Conservation (phyloP, 2,113 vertebrate genomes). For the Formicarius rufipectus region DNA sequence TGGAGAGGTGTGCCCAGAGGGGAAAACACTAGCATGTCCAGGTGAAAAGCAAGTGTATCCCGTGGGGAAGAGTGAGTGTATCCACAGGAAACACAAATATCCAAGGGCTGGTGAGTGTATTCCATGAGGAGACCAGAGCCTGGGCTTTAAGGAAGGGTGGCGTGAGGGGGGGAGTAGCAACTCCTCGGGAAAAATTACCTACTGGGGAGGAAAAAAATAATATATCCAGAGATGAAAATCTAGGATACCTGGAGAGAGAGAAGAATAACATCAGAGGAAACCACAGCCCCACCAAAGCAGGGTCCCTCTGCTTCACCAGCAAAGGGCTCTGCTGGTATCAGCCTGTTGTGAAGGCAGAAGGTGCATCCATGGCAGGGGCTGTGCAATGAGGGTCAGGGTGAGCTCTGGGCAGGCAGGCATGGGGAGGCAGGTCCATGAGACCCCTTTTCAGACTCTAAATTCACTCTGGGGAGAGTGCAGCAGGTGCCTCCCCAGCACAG, state of each 20-base stretch:
- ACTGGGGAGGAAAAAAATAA: fast-evolving
- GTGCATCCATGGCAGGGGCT: not conserved
- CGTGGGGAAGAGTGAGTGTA: not conserved
- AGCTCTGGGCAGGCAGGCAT: not conserved
- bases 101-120: fast-evolving
- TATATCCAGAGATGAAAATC: not conserved
- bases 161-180: fast-evolving
- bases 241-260: not conserved
- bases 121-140: fast-evolving
- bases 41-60: not conserved
- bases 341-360: not conserved
- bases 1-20: not conserved
- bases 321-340: fast-evolving
- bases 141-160: not conserved
- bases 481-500: too few species aligned
- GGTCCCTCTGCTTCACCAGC: too few species aligned
- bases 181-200: fast-evolving
- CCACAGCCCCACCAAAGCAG: too few species aligned
- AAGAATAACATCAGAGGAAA: not conserved
- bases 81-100: fast-evolving
- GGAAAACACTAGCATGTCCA: not conserved
- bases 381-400: not conserved
- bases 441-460: not conserved
- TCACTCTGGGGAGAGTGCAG: not conserved
- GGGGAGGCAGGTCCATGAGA: not conserved